Conservation (phyloP, 2,113 vertebrate species). For the Ceuthmochares aereus region DNA sequence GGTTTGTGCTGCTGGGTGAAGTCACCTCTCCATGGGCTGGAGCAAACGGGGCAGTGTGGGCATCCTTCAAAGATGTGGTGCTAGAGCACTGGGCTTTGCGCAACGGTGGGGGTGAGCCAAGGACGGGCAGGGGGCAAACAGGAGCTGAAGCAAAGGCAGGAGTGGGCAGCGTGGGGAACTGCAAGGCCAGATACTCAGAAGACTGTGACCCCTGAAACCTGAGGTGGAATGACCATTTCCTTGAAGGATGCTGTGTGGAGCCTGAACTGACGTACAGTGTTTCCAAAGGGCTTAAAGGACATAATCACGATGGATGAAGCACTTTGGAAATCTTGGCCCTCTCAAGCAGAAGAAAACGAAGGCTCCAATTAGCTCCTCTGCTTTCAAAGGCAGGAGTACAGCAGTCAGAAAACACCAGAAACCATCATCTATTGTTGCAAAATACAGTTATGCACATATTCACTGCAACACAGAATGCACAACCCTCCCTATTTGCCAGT, state of each 20-base stretch:
- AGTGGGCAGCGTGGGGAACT: background rate
- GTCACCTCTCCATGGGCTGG: background rate
- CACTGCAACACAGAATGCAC: background rate
- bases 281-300: background rate
- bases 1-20: background rate
- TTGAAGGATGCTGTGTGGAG: background rate
- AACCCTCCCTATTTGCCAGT: background rate
- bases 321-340: background rate
- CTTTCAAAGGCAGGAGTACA: background rate
- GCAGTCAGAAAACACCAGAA: background rate
- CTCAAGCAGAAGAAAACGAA: background rate
- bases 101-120: background rate
- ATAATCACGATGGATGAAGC: background rate
- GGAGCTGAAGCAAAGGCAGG: background rate
- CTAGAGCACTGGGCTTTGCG: fast-evolving
- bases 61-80: background rate
- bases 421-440: background rate
- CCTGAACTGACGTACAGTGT: background rate
- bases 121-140: background rate
- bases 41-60: background rate
- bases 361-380: background rate
- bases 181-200: background rate
- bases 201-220: background rate
- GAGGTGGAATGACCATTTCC: background rate
- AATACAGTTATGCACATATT: background rate